These are phyloP conservation scores for Dasysyrphus albostriatus DNA, from an alignment of 2,888 invertebrate species.

Conservation along the genomic window DNA sequence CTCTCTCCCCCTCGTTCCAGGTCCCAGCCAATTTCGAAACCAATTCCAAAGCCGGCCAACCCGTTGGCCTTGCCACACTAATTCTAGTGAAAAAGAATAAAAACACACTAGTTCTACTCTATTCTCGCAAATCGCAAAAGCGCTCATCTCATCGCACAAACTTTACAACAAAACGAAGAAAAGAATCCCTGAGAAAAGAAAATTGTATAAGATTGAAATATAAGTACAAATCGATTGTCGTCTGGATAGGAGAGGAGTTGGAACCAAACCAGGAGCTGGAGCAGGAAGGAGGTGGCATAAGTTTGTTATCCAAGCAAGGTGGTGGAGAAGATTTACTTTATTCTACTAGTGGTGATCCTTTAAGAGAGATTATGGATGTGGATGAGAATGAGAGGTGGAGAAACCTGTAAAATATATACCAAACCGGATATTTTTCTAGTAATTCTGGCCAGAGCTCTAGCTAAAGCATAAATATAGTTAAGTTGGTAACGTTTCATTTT, in stretches of 20 bases:
- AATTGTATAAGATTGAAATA: conserved; percentile 74
- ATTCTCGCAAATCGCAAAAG: conserved; percentile 7
- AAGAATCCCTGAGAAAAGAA: conserved; percentile 43
- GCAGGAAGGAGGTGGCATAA: conserved; percentile 9
- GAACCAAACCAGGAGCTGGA: not conserved
- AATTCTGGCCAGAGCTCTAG: conserved; percentile 26
- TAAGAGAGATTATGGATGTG: conserved; percentile 27
- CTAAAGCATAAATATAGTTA: not conserved
- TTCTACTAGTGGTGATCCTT: conserved; percentile 64
- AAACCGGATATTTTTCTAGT: conserved; percentile 64
- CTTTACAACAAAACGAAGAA: conserved; percentile 22
- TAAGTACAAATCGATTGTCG: conserved; percentile 75
- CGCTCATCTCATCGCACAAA: conserved; percentile 15
- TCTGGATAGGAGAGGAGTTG: conserved; percentile 14
- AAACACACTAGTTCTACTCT: conserved; percentile 17
- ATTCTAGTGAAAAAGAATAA: conserved; percentile 27
- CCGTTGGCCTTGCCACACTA: conserved; percentile 46
- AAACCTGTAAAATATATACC: conserved; percentile 28
- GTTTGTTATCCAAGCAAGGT: conserved; percentile 7
- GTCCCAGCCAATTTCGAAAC: not conserved
- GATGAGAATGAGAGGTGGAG: conserved; percentile 7
- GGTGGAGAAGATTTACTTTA: conserved; percentile 56
- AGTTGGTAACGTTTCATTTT: conserved; percentile 31
- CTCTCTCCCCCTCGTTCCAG: not conserved
- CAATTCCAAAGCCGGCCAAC: conserved; percentile 36